Percentiles rank a stretch among this genome's conserved stretches.
Evolutionary conservation across 2,797 vertebrate genomes (phyloP).

Genomic region (Yasuhikotakia modesta): DNA sequence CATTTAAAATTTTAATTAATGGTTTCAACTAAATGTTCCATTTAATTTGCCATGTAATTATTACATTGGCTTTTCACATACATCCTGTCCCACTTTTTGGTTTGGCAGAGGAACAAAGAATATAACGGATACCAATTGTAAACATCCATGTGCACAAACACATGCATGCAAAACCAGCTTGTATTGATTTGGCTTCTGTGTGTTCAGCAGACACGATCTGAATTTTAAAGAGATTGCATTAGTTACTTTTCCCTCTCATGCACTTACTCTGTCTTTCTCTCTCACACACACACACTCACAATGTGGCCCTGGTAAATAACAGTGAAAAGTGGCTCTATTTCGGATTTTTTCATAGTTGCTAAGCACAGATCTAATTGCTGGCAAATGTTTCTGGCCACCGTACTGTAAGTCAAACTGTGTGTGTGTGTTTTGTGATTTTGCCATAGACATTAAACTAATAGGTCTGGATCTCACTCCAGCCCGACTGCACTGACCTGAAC

Average conservation of each 20-base stretch:
- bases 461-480: conserved; percentile 10
- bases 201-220: conserved; percentile 37
- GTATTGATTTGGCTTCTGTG: conserved; percentile 40
- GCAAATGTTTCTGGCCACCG: conserved; percentile 28
- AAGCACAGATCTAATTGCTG: conserved; percentile 41
- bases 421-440: conserved; percentile 6
- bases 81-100: neutral
- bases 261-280: neutral
- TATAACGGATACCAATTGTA: neutral
- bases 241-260: conserved; percentile 3
- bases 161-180: conserved; percentile 15
- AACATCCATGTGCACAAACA: neutral
- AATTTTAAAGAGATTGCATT: conserved; percentile 41
- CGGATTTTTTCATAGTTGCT: conserved; percentile 26
- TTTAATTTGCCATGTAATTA: too few species aligned
- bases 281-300: neutral
- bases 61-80: neutral
- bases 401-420: conserved; percentile 19
- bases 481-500: conserved; percentile 16
- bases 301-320: conserved; percentile 30
- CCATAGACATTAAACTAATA: conserved; percentile 4
- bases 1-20: neutral
- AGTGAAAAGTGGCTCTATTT: conserved; percentile 28
- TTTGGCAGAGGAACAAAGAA: too few species aligned
- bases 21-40: too few species aligned